Percentiles rank a stretch among this genome's conserved stretches.
Conservation (phyloP, 2,113 vertebrate species). For the Eudyptes chrysolophus region DNA sequence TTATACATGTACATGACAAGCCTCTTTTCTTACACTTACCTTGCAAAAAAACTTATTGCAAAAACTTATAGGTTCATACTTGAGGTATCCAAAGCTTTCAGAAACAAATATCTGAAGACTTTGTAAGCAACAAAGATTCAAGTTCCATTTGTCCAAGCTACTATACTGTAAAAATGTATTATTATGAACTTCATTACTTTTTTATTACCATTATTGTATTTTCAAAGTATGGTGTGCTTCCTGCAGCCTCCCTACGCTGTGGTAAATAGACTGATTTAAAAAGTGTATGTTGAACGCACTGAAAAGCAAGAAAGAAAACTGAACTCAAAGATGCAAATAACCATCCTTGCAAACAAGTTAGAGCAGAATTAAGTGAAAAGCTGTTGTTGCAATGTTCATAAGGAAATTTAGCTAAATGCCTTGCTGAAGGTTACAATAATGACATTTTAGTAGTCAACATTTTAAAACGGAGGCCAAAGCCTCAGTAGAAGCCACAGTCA, state of each 20-base stretch:
- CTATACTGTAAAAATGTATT: background rate
- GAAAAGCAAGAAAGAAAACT: background rate
- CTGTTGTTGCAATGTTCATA: background rate
- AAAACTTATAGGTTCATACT: background rate
- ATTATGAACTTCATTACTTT: background rate
- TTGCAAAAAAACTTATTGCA: background rate
- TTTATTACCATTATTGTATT: background rate
- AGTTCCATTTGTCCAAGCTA: background rate
- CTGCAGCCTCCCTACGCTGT: background rate
- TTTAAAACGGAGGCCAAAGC: background rate
- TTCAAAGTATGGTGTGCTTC: background rate
- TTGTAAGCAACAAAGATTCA: background rate
- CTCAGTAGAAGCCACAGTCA: background rate
- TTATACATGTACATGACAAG: background rate
- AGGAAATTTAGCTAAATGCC: background rate
- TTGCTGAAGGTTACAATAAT: background rate
- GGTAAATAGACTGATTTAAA: background rate
- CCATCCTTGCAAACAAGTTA: background rate
- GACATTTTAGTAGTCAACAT: background rate
- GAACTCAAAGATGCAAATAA: background rate
- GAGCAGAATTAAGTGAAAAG: background rate
- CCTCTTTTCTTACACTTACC: background rate
- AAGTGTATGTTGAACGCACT: fast-evolving
- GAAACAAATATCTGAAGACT: background rate
- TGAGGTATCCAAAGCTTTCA: background rate